phyloP scores from a whole-genome alignment of 2,888 invertebrate species.

The Phrixothrix hirtus region DNA sequence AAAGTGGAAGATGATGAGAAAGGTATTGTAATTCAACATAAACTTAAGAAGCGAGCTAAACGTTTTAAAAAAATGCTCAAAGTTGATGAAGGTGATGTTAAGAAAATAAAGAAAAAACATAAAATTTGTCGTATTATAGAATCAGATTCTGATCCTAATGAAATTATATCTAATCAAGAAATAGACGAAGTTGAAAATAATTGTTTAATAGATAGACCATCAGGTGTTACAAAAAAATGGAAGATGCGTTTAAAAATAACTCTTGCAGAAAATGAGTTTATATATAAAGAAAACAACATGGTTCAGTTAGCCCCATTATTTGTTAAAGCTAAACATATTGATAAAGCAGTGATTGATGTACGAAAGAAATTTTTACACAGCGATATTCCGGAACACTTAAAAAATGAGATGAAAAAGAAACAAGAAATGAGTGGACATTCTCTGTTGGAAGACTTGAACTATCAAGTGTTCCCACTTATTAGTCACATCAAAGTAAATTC shows the following conservation, averaged over 20 bases:
- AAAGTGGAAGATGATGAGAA: conserved; percentile 63
- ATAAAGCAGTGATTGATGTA: conserved; percentile 64
- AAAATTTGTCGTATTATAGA: neutral
- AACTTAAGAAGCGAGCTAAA: conserved; percentile 66
- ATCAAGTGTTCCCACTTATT: conserved; percentile 1
- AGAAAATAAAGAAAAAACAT: neutral
- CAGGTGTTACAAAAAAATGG: no score
- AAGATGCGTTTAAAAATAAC: no score
- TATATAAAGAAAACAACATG: no score
- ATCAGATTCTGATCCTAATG: neutral
- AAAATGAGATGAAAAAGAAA: conserved; percentile 60
- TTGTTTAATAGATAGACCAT: no score
- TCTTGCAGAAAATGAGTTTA: no score
- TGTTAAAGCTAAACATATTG: conserved; percentile 56
- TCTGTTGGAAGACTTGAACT: neutral
- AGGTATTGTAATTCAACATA: conserved; percentile 61
- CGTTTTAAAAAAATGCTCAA: conserved; percentile 58
- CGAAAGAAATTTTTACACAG: conserved; percentile 72
- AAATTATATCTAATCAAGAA: no score
- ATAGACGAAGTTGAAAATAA: no score
- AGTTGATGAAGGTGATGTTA: neutral
- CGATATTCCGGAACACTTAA: conserved; percentile 69
- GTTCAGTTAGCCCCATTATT: conserved; percentile 79
- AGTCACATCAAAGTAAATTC: conserved; percentile 3
- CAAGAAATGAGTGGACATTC: no score